Evolutionary conservation across 2,113 vertebrate genomes (phyloP).

Genomic region (Pteropus alecto): DNA sequence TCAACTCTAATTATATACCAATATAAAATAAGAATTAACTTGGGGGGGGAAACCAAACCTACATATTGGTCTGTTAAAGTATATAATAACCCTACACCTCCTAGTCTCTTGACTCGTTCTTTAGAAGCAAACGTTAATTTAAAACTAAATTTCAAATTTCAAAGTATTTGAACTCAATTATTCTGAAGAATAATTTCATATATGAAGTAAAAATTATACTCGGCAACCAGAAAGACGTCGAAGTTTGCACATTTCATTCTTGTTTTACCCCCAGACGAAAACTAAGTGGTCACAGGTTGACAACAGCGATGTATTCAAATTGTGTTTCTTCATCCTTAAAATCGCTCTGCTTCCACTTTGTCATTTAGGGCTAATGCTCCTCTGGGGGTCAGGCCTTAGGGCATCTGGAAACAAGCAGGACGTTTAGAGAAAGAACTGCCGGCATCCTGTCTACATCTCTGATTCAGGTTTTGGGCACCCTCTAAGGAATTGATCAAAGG

Average conservation of each 20-base stretch:
- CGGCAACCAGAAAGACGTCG: background rate
- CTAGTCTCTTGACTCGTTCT: background rate
- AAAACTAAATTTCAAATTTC: conserved; percentile 1
- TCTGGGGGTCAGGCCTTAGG: background rate
- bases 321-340: background rate
- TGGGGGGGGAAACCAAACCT: background rate
- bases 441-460: background rate
- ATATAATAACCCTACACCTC: background rate
- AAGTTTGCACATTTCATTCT: background rate
- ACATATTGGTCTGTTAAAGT: background rate
- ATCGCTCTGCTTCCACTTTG: background rate
- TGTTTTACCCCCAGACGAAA: background rate
- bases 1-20: background rate
- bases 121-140: background rate
- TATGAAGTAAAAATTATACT: conserved; percentile 20
- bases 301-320: background rate
- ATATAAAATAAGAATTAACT: conserved; percentile 5
- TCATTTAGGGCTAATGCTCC: background rate
- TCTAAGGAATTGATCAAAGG: background rate
- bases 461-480: background rate
- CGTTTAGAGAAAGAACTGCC: background rate
- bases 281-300: background rate
- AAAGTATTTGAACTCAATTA: background rate
- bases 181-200: background rate
- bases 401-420: background rate